phyloP scores from a whole-genome alignment of 2,113 vertebrate species.

The Varanus komodoensis region DNA sequence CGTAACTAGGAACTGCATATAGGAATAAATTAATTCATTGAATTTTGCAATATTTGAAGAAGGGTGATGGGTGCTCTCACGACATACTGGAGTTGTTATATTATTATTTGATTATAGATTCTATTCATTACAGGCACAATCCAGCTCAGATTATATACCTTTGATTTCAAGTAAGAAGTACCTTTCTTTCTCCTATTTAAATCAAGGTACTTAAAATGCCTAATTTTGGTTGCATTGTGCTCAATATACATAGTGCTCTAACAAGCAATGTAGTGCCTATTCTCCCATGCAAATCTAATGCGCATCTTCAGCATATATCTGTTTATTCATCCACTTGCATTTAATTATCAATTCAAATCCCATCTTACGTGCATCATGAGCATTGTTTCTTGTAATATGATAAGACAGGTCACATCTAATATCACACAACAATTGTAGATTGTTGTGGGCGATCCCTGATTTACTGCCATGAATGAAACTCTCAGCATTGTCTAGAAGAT shows the following conservation, averaged over 20 bases:
- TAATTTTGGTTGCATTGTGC: not conserved
- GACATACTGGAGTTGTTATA: not conserved
- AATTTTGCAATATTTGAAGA: not conserved
- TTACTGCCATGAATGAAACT: not conserved
- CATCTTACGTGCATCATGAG: not conserved
- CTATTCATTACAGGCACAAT: not conserved
- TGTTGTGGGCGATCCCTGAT: not conserved
- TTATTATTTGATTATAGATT: not conserved
- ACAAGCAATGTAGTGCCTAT: not conserved
- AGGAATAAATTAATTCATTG: not conserved
- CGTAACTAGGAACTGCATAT: not conserved
- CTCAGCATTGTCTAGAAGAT: not conserved
- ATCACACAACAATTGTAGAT: not conserved
- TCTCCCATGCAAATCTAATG: not conserved
- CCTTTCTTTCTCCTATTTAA: not conserved
- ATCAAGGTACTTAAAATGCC: not conserved
- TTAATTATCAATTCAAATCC: not conserved
- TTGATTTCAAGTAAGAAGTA: not conserved
- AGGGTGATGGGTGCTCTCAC: not conserved
- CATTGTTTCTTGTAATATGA: not conserved
- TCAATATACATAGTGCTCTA: not conserved
- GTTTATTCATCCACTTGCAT: not conserved
- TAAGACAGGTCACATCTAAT: not conserved
- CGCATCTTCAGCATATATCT: not conserved
- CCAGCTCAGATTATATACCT: not conserved